Evolutionary conservation across 2,888 invertebrate species (phyloP).

Genomic region (Dasypogon diadema): DNA sequence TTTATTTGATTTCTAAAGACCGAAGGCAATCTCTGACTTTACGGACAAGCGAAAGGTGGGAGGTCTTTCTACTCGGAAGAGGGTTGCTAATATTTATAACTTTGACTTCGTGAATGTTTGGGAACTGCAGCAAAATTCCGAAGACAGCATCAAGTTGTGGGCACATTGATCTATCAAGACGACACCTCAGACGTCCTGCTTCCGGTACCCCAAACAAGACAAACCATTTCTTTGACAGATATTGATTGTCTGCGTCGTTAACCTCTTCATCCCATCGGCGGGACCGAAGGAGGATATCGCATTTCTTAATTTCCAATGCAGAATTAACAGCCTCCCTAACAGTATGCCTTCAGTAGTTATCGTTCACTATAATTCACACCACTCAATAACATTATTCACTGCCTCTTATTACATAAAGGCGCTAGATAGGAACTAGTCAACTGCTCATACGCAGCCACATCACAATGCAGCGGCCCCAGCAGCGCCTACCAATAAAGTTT

Average conservation of each 20-base stretch:
- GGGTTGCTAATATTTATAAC: neutral
- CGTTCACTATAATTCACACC: neutral
- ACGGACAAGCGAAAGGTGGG: neutral
- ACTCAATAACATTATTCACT: neutral
- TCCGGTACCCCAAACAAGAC: neutral
- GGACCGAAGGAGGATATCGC: neutral
- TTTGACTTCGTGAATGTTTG: no score
- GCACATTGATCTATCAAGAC: neutral
- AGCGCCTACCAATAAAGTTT: neutral
- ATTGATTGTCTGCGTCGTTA: neutral
- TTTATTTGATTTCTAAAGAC: slow-evolving; percentile 20
- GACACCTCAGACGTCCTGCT: neutral
- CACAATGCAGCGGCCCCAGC: neutral
- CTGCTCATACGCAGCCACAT: neutral
- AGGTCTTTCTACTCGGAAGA: neutral
- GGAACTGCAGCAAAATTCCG: no score
- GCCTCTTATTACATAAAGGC: neutral
- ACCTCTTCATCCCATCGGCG: neutral
- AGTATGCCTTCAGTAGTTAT: neutral
- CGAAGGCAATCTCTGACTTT: neutral
- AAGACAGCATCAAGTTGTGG: no score
- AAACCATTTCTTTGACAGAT: neutral
- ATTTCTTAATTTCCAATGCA: neutral
- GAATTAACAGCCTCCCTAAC: neutral
- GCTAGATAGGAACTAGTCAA: neutral